Conservation (phyloP, 2,888 invertebrate genomes). For the Aplocera efformata region DNA sequence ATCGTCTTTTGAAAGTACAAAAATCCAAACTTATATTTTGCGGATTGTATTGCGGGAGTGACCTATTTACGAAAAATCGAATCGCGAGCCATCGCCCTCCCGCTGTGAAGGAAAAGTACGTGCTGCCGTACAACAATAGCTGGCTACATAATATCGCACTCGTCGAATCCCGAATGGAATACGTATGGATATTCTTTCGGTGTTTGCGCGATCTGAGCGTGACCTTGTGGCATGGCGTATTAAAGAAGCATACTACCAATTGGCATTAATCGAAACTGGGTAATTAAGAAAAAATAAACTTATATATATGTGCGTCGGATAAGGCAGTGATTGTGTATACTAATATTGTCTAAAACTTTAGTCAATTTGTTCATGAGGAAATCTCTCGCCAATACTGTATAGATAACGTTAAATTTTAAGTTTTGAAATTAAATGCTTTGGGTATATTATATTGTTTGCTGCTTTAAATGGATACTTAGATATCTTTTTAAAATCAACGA, state of each 20-base stretch:
- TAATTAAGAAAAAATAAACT: too few species aligned
- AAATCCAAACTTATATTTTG: constrained; percentile 23
- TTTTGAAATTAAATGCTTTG: too few species aligned
- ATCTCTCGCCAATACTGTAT: too few species aligned
- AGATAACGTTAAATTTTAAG: too few species aligned
- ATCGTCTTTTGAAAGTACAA: constrained; percentile 17
- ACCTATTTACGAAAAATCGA: constrained; percentile 29
- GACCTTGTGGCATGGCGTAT: constrained; percentile 42
- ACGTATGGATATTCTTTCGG: constrained; percentile 18
- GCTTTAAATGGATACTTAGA: too few species aligned
- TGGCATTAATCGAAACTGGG: too few species aligned
- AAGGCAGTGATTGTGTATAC: too few species aligned
- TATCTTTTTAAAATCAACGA: too few species aligned
- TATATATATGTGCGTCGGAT: too few species aligned
- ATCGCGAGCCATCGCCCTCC: constrained; percentile 20
- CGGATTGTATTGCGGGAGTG: constrained; percentile 21
- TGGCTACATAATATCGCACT: constrained; percentile 16
- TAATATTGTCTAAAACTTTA: too few species aligned
- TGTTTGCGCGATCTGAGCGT: constrained; percentile 52
- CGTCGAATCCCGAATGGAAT: constrained; percentile 12
- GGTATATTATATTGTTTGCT: too few species aligned
- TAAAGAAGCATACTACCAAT: not conserved
- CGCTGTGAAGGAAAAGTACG: constrained; percentile 19
- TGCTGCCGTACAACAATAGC: constrained; percentile 24
- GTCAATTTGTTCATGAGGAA: too few species aligned